A percentile compares a stretch with the other conserved stretches of the same genome.
phyloP scores from a whole-genome alignment of 2,113 vertebrate species.

The Eurypyga helias region DNA sequence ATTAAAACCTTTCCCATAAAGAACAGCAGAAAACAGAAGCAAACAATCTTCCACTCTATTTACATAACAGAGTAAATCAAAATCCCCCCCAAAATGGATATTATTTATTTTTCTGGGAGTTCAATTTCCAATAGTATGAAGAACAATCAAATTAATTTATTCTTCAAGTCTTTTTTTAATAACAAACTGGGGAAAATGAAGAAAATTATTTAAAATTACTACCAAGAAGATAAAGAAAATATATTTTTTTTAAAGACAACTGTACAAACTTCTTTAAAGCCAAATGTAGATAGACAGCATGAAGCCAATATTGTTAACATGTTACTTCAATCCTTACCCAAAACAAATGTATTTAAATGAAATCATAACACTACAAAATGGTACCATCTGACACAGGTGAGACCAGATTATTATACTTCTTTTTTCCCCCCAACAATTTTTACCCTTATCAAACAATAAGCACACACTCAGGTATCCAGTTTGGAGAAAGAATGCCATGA shows the following conservation, averaged over 20 bases:
- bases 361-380: neutral
- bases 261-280: neutral
- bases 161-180: neutral
- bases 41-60: neutral
- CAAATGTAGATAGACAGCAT: neutral
- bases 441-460: neutral
- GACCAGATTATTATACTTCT: neutral
- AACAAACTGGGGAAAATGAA: neutral
- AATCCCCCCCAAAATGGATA: neutral
- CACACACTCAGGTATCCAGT: neutral
- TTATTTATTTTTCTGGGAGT: neutral
- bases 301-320: neutral
- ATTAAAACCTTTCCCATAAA: conserved; percentile 43
- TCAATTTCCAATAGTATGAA: neutral
- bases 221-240: neutral
- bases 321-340: neutral
- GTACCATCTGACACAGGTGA: neutral
- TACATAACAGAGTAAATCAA: neutral
- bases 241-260: neutral
- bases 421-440: neutral
- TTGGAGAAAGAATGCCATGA: neutral
- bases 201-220: neutral
- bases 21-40: neutral
- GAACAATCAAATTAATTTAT: neutral
- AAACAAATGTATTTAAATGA: neutral